These are phyloP conservation scores for Trididemnum clinides DNA, from an alignment of 23 tunicate species.

Conservation along the genomic window DNA sequence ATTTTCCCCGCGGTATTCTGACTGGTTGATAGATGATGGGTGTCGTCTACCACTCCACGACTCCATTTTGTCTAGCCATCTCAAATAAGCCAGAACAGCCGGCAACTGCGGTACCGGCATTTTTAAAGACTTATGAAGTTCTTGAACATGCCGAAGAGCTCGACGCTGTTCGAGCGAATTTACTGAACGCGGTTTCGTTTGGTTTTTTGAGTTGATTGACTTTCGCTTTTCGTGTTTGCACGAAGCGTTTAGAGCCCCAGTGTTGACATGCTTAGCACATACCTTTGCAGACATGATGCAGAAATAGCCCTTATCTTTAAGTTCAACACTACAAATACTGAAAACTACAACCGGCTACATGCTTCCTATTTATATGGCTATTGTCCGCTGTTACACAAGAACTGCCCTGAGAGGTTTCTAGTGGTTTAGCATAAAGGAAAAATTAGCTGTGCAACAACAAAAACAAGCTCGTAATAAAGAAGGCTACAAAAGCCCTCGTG, in stretches of 20 bases:
- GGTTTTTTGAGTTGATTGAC: background rate
- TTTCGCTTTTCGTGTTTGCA: background rate
- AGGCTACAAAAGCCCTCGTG: background rate
- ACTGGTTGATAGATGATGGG: conserved; percentile 42
- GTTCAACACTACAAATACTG: too few relatives aligned
- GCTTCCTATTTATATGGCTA: too few relatives aligned
- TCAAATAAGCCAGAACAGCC: conserved; percentile 75
- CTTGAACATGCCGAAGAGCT: conserved; percentile 58
- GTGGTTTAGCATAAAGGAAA: background rate
- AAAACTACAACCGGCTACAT: too few relatives aligned
- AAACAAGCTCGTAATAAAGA: background rate
- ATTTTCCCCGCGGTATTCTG: background rate
- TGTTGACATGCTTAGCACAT: background rate
- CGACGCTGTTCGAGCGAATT: conserved; percentile 63
- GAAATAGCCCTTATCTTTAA: too few relatives aligned
- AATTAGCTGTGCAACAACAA: background rate
- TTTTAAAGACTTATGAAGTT: conserved; percentile 45
- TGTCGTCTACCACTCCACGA: conserved; percentile 54
- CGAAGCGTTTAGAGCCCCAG: background rate
- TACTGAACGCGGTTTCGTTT: conserved; percentile 12
- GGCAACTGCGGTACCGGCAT: conserved; percentile 80
- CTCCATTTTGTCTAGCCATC: conserved; percentile 95
- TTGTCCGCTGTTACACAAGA: too few relatives aligned
- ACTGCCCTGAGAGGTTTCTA: background rate
- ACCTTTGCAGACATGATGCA: too few relatives aligned